Conservation (phyloP, 2,797 vertebrate genomes). For the Pachyuromys duprasi region DNA sequence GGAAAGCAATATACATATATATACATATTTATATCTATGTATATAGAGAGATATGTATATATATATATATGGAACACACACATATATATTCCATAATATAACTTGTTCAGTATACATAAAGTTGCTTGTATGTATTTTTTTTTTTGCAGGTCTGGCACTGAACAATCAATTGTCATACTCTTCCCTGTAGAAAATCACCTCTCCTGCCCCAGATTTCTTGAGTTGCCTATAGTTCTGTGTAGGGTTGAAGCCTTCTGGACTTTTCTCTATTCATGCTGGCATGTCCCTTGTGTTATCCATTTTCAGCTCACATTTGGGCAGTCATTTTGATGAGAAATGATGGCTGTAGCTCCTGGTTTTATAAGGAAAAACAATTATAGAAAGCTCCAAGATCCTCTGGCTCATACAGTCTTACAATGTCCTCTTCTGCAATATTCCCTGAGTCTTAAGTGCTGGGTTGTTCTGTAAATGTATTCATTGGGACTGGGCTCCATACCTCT, state of each 20-base stretch:
- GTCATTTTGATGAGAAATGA: no score
- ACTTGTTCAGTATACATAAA: background rate
- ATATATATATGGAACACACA: no score
- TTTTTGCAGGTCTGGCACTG: no score
- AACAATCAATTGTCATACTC: background rate
- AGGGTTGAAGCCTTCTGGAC: background rate
- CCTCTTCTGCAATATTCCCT: background rate
- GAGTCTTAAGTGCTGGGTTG: background rate
- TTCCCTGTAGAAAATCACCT: background rate
- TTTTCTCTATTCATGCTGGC: background rate
- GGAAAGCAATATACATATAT: background rate
- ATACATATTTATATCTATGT: background rate
- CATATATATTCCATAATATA: no score
- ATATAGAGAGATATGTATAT: no score
- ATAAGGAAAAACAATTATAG: background rate
- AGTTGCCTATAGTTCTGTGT: background rate
- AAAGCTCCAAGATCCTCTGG: background rate
- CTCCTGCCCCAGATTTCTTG: background rate
- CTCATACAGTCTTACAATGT: background rate
- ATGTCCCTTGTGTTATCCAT: background rate
- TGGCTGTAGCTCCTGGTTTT: background rate
- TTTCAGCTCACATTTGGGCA: background rate
- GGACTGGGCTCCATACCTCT: background rate
- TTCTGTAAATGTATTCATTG: background rate
- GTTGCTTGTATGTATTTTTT: background rate